A percentile compares a stretch with the other conserved stretches of the same genome.
These are phyloP conservation scores for Agrilus planipennis DNA, from an alignment of 1,140 invertebrate species.

Conservation along the genomic window DNA sequence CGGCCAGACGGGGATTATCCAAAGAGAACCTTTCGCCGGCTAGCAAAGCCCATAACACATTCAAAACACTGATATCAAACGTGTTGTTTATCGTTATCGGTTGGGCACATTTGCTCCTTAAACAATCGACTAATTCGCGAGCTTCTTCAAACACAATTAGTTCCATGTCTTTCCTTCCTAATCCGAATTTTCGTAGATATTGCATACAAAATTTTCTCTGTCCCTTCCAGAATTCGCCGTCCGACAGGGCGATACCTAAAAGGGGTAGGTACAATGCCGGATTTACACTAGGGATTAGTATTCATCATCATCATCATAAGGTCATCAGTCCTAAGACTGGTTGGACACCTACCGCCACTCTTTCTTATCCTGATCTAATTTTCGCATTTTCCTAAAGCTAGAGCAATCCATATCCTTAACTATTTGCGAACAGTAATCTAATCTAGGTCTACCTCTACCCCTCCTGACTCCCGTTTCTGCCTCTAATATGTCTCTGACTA, in stretches of 20 bases:
- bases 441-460: too few relatives aligned
- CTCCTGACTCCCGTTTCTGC: too few relatives aligned
- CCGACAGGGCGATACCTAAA: constrained; percentile 51
- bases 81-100: constrained; percentile 38
- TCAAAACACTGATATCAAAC: constrained; percentile 51
- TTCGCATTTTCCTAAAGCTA: too few relatives aligned
- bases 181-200: constrained; percentile 48
- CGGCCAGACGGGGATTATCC: constrained; percentile 38
- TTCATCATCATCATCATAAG: too few relatives aligned
- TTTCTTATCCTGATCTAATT: too few relatives aligned
- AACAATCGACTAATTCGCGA: constrained; percentile 35
- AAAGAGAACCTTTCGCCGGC: constrained; percentile 51
- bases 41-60: constrained; percentile 59
- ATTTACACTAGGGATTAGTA: too few relatives aligned
- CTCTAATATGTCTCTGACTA: too few relatives aligned
- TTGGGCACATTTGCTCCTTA: constrained; percentile 21
- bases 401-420: too few relatives aligned
- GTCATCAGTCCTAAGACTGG: too few relatives aligned
- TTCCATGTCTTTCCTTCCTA: constrained; percentile 47
- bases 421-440: too few relatives aligned
- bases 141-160: constrained; percentile 44
- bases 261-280: constrained; percentile 4
- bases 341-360: too few relatives aligned
- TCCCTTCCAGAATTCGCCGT: constrained; percentile 46
- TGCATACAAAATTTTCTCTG: constrained; percentile 46